Conservation (phyloP, 2,113 vertebrate species). For the Prinia subflava region DNA sequence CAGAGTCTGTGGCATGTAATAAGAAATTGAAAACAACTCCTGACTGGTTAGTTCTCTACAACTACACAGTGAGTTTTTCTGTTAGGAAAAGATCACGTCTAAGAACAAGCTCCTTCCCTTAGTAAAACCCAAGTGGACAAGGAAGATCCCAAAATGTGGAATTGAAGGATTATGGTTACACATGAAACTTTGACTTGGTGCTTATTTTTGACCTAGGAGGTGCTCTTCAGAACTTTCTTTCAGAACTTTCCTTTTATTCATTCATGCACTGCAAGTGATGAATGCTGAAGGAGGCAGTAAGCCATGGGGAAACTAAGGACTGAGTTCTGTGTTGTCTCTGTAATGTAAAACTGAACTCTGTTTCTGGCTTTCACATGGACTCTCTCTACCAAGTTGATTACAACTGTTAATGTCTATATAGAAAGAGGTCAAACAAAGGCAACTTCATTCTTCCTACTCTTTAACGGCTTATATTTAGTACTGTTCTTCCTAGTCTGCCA, state of each 20-base stretch:
- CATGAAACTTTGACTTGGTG: not conserved
- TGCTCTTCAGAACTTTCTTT: not conserved
- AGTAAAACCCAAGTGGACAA: not conserved
- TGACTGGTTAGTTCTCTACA: not conserved
- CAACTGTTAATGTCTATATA: not conserved
- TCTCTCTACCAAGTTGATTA: not conserved
- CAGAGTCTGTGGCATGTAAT: not conserved
- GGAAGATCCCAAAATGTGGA: not conserved
- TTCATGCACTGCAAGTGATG: not conserved
- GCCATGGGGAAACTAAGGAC: not conserved
- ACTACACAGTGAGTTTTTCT: not conserved
- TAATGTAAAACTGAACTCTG: not conserved
- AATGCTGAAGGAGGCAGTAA: not conserved
- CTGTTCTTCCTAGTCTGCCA: not conserved
- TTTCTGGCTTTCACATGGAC: not conserved
- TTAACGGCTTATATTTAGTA: not conserved
- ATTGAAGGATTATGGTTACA: not conserved
- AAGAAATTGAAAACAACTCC: not conserved
- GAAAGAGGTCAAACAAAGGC: not conserved
- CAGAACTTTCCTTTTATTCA: not conserved
- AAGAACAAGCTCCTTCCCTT: not conserved
- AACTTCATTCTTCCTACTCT: not conserved
- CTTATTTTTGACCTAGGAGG: not conserved
- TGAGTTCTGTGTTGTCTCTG: not conserved
- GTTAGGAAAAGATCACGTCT: not conserved